Evolutionary conservation across 2,797 vertebrate genomes (phyloP).

Genomic region (Myotis planiceps): DNA sequence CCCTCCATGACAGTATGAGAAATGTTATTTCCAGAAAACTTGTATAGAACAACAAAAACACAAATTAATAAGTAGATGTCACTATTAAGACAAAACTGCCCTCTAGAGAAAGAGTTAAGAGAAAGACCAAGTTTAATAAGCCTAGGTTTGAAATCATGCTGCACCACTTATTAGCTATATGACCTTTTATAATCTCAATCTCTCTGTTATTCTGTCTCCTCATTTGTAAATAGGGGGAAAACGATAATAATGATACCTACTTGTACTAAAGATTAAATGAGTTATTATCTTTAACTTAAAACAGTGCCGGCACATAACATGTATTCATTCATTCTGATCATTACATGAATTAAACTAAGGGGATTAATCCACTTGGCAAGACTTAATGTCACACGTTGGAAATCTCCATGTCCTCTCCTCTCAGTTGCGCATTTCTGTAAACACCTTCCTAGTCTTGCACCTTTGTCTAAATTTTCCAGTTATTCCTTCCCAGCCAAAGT

Average conservation of each 20-base stretch:
- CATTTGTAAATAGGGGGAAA: not conserved
- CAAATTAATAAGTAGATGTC: not conserved
- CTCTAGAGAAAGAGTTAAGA: not conserved
- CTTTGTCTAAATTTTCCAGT: not conserved
- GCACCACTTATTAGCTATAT: not conserved
- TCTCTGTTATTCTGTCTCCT: not conserved
- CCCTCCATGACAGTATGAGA: not conserved
- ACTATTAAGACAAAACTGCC: not conserved
- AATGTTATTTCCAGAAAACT: not conserved
- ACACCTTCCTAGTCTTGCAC: not conserved
- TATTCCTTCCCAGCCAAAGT: not conserved
- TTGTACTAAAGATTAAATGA: not conserved
- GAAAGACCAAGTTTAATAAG: not conserved
- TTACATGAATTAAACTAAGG: not conserved
- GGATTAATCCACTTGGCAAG: not conserved
- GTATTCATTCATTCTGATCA: not conserved
- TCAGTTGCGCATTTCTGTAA: not conserved
- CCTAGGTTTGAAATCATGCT: not conserved
- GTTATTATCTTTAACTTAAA: slow-evolving; percentile 20
- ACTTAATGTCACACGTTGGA: not conserved
- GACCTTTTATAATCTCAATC: not conserved
- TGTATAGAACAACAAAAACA: not conserved
- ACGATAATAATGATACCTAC: not conserved
- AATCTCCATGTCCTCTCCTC: not conserved
- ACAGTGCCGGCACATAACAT: not conserved